Conservation (phyloP, 2,888 invertebrate genomes). For the Teinopalpus imperialis region DNA sequence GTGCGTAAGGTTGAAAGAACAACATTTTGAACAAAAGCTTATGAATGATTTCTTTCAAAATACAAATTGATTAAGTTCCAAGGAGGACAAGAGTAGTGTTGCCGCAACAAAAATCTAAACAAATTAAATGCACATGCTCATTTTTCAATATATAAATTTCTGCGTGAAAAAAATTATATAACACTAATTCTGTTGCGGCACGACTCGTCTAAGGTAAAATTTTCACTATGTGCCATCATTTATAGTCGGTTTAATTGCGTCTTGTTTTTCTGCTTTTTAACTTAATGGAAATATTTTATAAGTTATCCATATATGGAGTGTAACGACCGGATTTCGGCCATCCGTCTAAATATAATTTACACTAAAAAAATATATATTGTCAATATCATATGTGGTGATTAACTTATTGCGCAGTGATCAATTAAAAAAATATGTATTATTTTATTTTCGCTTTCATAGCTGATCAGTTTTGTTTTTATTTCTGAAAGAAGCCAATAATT, state of each 20-base stretch:
- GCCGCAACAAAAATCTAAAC: neutral
- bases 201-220: slow-evolving; percentile 12
- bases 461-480: slow-evolving; percentile 10
- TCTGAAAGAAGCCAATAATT: slow-evolving; percentile 3
- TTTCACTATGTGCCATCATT: slow-evolving; percentile 41
- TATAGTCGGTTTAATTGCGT: slow-evolving; percentile 27
- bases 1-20: neutral
- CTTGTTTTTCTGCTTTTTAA: slow-evolving; percentile 27
- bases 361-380: neutral
- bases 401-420: neutral
- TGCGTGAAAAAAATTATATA: neutral
- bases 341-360: slow-evolving; percentile 1
- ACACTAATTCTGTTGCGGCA: neutral
- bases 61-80: neutral
- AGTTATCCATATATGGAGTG: neutral
- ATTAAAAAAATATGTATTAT: slow-evolving; percentile 12
- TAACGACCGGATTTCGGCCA: neutral
- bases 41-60: neutral
- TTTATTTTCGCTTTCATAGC: slow-evolving; percentile 1
- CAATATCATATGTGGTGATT: too few species aligned
- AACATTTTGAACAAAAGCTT: too few species aligned
- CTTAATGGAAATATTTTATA: too few species aligned
- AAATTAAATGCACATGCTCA: too few species aligned
- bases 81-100: slow-evolving; percentile 5
- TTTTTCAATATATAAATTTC: neutral